Base-by-base conservation (phyloP, 2,113 vertebrate species). In the Zosterops japonicus region DNA sequence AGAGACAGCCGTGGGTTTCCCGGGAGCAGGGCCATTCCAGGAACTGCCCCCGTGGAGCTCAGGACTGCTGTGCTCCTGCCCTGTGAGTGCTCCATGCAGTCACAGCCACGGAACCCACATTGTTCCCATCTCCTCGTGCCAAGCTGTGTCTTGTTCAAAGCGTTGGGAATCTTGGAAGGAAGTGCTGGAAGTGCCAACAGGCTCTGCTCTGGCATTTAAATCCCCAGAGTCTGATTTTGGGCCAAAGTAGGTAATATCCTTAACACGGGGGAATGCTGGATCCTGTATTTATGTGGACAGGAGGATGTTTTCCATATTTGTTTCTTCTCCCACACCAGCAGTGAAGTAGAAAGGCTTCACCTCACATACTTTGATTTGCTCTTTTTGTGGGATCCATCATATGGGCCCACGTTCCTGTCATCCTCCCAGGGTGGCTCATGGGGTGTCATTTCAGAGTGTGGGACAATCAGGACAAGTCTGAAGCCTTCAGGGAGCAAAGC, bases 51-150 rank as follows among this genome's bases (percentile, higher is more conserved):
- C 4, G 0, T 5, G 2, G 14, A 44, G 42, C 27, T 71, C 46
- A 44, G 49, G 35, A 25, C 17, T 1, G 1, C 0, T 0, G 8
- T 53, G 49, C 31, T 69, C 31, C 61, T 70, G 46, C 57, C 19
- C 41, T 0, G 1, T n/a, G 78, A 13, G 8, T 55, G 72, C 50
- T 89, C 41, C 0, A 0, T 29, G 47, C 85, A 18, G 29, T 55
- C 56, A 29, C 29, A 25, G 5, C 56, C 29, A 3, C 9, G 49
- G 41, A 35, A 27, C 29, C 42, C 67, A 12, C 0, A 0, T 28
- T 0, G 0, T 27, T 53, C 27, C 29, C 0, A 0, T 50, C 50
- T n/a, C 59, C 49, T 81, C 0, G 1, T 44, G 67, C 17, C 50
- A 4, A 19, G 10, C 78, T 23, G 29, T 4, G 22, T n/a, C 49